Percentiles rank a stretch among this genome's conserved stretches.
phyloP scores from a whole-genome alignment of 2,797 vertebrate species.

The Mastacembelus armatus region DNA sequence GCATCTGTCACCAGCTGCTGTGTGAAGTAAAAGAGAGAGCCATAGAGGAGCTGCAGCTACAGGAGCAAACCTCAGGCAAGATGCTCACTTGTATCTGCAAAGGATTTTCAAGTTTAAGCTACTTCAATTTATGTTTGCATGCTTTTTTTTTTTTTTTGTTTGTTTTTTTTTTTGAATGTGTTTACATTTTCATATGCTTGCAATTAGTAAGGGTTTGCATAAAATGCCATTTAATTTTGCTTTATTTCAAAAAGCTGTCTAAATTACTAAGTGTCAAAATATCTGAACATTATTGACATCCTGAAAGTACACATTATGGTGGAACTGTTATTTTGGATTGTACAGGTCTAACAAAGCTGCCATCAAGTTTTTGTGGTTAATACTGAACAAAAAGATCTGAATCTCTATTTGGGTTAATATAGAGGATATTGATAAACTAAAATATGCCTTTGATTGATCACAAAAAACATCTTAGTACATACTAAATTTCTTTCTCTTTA shows the following conservation, averaged over 20 bases:
- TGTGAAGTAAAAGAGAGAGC: constrained; percentile 91
- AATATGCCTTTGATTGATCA: background rate
- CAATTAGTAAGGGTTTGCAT: too few species aligned
- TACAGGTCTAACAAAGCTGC: too few species aligned
- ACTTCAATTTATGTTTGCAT: too few species aligned
- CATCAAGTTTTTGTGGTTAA: too few species aligned
- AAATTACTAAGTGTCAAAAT: background rate
- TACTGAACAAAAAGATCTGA: too few species aligned
- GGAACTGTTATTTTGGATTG: background rate
- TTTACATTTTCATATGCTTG: too few species aligned
- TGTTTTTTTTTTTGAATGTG: too few species aligned
- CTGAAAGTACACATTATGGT: background rate
- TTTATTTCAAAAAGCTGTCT: too few species aligned
- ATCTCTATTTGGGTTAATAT: too few species aligned
- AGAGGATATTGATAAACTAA: background rate
- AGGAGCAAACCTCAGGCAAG: constrained; percentile 66
- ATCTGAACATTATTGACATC: background rate
- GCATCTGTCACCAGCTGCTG: constrained; percentile 83
- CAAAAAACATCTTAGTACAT: rapidly evolving
- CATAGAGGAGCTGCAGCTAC: constrained; percentile 86
- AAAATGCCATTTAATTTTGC: too few species aligned
- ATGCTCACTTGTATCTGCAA: background rate
- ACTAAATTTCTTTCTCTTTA: background rate
- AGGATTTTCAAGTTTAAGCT: too few species aligned
- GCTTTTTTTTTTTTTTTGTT: too few species aligned